phyloP scores from a whole-genome alignment of 1,140 invertebrate genomes.

The Sinella curviseta region DNA sequence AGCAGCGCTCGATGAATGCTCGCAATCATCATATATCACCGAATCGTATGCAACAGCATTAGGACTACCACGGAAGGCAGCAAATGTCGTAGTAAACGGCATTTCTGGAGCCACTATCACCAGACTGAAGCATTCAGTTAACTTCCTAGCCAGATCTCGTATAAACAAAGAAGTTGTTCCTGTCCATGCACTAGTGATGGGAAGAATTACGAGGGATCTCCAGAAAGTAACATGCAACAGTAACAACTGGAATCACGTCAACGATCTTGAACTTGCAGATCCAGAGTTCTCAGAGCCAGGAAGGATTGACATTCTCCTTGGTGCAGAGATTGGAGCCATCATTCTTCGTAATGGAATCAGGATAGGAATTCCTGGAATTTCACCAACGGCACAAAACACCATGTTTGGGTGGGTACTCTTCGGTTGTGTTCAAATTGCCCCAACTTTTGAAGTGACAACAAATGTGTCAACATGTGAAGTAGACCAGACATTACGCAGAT shows the following conservation, averaged over 20 bases:
- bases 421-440: neutral
- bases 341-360: neutral
- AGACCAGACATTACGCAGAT: neutral
- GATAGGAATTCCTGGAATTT: neutral
- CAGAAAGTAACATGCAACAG: neutral
- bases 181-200: neutral
- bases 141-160: neutral
- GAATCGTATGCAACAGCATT: neutral
- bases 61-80: neutral
- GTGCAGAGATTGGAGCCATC: neutral
- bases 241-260: neutral
- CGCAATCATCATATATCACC: neutral
- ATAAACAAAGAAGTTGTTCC: neutral
- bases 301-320: neutral
- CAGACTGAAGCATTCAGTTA: neutral
- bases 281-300: neutral
- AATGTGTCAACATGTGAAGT: neutral
- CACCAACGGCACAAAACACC: neutral
- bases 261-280: constrained; percentile 1
- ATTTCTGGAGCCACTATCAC: neutral
- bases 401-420: constrained; percentile 17
- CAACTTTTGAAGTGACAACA: neutral
- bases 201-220: neutral
- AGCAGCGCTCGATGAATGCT: neutral
- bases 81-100: neutral